phyloP scores from a whole-genome alignment of 2,888 invertebrate genomes.

The Ornithoptera alexandrae region DNA sequence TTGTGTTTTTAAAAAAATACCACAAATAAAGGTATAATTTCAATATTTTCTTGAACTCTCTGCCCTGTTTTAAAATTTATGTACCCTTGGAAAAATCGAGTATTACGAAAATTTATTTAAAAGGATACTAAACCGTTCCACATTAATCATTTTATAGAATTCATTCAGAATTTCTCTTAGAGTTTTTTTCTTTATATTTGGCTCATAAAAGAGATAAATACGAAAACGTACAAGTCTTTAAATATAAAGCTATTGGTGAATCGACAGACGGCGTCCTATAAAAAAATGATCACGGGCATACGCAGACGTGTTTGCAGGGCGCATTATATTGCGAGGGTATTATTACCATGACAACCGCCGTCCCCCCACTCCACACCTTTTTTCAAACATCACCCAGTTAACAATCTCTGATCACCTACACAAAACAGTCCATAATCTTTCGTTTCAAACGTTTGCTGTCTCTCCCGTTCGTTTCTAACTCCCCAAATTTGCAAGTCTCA shows the following conservation, averaged over 20 bases:
- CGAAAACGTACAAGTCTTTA: constrained; percentile 27
- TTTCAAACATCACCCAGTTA: constrained; percentile 67
- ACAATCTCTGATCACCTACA: constrained; percentile 73
- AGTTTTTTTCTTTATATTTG: not conserved
- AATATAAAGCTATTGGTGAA: constrained; percentile 66
- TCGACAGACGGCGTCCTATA: constrained; percentile 42
- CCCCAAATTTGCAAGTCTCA: constrained; percentile 73
- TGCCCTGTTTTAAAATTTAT: too few species aligned
- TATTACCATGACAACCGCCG: constrained; percentile 74
- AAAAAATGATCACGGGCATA: constrained; percentile 40
- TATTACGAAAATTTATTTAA: too few species aligned
- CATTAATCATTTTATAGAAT: not conserved
- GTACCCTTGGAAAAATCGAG: too few species aligned
- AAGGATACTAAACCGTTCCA: too few species aligned
- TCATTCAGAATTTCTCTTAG: not conserved
- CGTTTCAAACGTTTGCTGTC: constrained; percentile 55
- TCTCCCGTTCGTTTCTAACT: constrained; percentile 45
- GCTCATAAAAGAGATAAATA: not conserved
- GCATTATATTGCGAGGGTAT: constrained; percentile 58
- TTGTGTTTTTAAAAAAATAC: too few species aligned
- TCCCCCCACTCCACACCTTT: constrained; percentile 62
- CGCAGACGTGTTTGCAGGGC: constrained; percentile 47
- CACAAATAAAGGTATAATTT: too few species aligned
- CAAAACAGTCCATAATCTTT: constrained; percentile 71
- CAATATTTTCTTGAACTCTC: too few species aligned